Conservation (phyloP, 2,888 invertebrate genomes). For the Drosophila mimica region DNA sequence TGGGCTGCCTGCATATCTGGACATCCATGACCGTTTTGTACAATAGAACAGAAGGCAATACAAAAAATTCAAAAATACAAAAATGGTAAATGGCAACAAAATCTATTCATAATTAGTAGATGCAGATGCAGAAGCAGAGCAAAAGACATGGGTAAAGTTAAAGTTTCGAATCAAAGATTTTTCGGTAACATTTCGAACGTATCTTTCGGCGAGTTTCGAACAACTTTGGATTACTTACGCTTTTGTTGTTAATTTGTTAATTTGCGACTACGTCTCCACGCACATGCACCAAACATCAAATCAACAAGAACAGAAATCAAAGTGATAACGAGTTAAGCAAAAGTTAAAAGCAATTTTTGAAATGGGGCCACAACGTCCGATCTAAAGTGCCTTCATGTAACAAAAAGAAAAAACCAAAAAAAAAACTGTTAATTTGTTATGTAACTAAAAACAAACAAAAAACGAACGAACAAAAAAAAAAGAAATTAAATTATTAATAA, state of each 20-base stretch:
- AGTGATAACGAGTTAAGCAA: constrained; percentile 85
- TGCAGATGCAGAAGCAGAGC: constrained; percentile 55
- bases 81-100: constrained; percentile 43
- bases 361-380: constrained; percentile 97
- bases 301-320: constrained; percentile 75
- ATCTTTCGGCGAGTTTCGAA: constrained; percentile 76
- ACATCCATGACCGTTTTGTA: constrained; percentile 89
- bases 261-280: constrained; percentile 71
- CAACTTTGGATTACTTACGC: constrained; percentile 72
- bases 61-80: constrained; percentile 52
- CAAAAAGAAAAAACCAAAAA: constrained; percentile 76
- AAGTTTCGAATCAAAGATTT: constrained; percentile 74
- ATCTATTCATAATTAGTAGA: constrained; percentile 28
- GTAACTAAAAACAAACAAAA: constrained; percentile 86
- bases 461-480: constrained; percentile 46
- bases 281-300: constrained; percentile 59
- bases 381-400: constrained; percentile 95
- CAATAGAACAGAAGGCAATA: constrained; percentile 93
- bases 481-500: constrained; percentile 87
- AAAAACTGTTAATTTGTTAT: constrained; percentile 92
- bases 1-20: constrained; percentile 65
- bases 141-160: constrained; percentile 69
- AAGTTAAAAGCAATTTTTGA: constrained; percentile 84
- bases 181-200: constrained; percentile 76
- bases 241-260: constrained; percentile 76